Conservation (phyloP, 2,888 invertebrate genomes). For the Phrixothrix hirtus region DNA sequence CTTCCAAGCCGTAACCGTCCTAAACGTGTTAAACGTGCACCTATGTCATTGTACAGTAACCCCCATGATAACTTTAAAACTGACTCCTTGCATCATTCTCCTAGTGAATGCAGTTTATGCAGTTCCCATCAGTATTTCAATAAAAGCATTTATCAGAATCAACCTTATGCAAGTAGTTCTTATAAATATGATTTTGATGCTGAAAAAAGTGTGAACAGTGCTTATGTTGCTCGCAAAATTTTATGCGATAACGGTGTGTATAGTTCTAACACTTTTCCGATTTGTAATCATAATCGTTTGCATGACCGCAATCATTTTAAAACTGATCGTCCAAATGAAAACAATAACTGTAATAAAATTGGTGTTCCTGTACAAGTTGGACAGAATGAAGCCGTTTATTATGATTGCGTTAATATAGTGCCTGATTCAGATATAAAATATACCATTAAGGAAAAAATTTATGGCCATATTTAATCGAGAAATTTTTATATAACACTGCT, state of each 20-base stretch:
- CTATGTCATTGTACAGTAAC: constrained; percentile 54
- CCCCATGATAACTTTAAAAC: constrained; percentile 48
- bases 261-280: constrained; percentile 7
- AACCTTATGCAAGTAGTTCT: constrained; percentile 54
- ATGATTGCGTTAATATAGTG: not conserved
- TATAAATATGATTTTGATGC: constrained; percentile 31
- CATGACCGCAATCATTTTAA: no score
- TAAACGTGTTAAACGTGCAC: constrained; percentile 40
- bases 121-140: constrained; percentile 43
- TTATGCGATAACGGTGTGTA: constrained; percentile 7
- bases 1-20: constrained; percentile 51
- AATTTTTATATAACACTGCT: not conserved
- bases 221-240: constrained; percentile 5
- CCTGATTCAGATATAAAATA: constrained; percentile 26
- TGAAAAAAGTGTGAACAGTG: constrained; percentile 6
- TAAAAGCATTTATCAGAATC: constrained; percentile 39
- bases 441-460: constrained; percentile 32
- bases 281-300: no score
- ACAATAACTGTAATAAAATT: constrained; percentile 8
- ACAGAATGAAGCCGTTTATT: not conserved
- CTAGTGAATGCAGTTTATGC: constrained; percentile 48
- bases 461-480: constrained; percentile 36
- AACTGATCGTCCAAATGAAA: not conserved
- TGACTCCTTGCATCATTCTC: constrained; percentile 19
- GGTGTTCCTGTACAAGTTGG: not conserved